Evolutionary conservation across 2,113 vertebrate genomes (phyloP).

Genomic region (Mirza zaza): DNA sequence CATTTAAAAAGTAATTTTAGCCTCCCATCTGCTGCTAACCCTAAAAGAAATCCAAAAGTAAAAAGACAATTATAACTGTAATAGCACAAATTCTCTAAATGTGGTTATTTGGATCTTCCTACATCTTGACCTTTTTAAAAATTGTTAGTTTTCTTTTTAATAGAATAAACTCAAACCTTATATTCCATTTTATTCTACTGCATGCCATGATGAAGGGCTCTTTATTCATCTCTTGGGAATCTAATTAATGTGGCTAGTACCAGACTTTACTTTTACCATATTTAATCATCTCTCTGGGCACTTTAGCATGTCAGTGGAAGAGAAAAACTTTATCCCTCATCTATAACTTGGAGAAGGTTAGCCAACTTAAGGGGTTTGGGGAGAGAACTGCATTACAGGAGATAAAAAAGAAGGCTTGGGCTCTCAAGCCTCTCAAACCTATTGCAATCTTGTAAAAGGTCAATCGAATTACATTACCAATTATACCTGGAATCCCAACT

Average conservation of each 20-base stretch:
- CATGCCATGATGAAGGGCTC: neutral
- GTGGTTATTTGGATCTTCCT: neutral
- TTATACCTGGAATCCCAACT: neutral
- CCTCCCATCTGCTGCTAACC: slow-evolving; percentile 23
- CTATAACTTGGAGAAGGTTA: slow-evolving; percentile 18
- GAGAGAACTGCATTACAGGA: neutral
- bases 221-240: neutral
- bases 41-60: neutral
- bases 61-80: neutral
- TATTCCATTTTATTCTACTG: neutral
- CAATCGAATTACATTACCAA: neutral
- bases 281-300: slow-evolving; percentile 18
- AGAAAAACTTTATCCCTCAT: slow-evolving; percentile 6
- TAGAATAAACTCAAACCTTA: slow-evolving; percentile 14
- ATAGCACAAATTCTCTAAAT: neutral
- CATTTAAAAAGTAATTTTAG: slow-evolving; percentile 36
- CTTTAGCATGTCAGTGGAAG: neutral
- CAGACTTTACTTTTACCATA: neutral
- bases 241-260: neutral
- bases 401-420: neutral
- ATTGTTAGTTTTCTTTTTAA: slow-evolving; percentile 9
- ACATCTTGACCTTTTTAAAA: neutral
- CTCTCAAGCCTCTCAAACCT: neutral
- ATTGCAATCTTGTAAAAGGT: neutral
- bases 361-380: neutral